Base-by-base conservation (phyloP, 2,797 vertebrate genomes). In the Diceros bicornis region DNA sequence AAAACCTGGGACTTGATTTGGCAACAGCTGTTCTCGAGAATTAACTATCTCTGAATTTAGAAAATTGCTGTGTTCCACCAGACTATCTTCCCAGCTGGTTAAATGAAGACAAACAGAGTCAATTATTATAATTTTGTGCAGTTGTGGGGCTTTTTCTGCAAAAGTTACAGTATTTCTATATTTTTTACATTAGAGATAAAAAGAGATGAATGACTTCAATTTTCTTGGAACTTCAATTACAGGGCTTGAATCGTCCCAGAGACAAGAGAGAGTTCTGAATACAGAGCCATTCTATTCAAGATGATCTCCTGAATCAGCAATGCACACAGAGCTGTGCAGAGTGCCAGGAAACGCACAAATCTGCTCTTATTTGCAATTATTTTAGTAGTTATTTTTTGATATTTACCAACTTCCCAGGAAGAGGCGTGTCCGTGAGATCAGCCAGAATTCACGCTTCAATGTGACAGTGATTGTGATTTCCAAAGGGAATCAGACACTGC, bases 181-280 rank as follows among this genome's bases (percentile, higher is more conserved):
- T 96, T 97, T 97, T 97, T 96, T 97, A 96, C 96, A 97, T 97
- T 97, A 98, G 92, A 95, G 95, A 97, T 89, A 96, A 96, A 97
- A 97, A 87, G 83, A 97, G 89, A 98, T 93, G 96, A 97, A 97
- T 97, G 97, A 96, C 87, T 97, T 98, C 92, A 96, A 90, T 98
- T 97, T 97, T 89, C 90, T 71, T 78, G 68, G 44, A 69, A 86
- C 47, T 72, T 96, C 87, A 88, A 93, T 97, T 95, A 95, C 44
- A 83, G 85, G n/a, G 44, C 84, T 96, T 69, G 37, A 61, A 57
- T 89, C 37, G 8, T 84, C 83, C 95, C 89, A 13, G 20, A 89
- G 87, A 92, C 20, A 41, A 95, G 47, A 57, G 41, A 95, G 89
- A 79, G 62, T 86, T 96, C 34, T 8, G 88, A 90, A 89, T 21